Conservation (phyloP, 2,888 invertebrate genomes). For the Pseudoips prasinana region DNA sequence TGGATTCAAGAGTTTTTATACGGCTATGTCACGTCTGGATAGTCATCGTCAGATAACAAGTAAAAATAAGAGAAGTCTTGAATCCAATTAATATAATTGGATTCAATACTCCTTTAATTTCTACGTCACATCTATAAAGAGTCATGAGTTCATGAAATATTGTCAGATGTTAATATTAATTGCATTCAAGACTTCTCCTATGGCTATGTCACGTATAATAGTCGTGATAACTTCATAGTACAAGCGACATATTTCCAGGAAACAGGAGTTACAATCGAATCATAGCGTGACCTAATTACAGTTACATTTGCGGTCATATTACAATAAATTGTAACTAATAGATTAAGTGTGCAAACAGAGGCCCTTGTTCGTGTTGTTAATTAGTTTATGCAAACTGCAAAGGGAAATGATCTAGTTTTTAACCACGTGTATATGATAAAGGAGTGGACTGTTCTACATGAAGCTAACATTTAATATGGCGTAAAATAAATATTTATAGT, state of each 20-base stretch:
- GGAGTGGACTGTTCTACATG: constrained; percentile 37
- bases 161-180: too few relatives aligned
- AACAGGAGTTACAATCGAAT: constrained; percentile 45
- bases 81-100: constrained; percentile 29
- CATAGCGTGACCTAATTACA: constrained; percentile 39
- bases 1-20: too few relatives aligned
- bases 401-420: constrained; percentile 51
- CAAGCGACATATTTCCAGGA: constrained; percentile 44
- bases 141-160: neutral
- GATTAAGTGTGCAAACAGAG: constrained; percentile 42
- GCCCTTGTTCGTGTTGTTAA: constrained; percentile 39
- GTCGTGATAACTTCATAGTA: constrained; percentile 45
- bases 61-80: constrained; percentile 40
- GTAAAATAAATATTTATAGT: constrained; percentile 37
- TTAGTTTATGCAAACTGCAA: constrained; percentile 47
- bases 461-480: constrained; percentile 33
- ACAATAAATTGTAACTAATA: constrained; percentile 38
- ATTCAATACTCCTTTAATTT: too few relatives aligned
- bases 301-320: constrained; percentile 37
- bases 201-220: too few relatives aligned
- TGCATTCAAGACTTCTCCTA: too few relatives aligned
- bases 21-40: too few relatives aligned
- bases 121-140: too few relatives aligned
- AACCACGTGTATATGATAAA: constrained; percentile 56
- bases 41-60: too few relatives aligned